Conservation (phyloP, 2,113 vertebrate genomes). For the Hippocampus guttulatus region DNA sequence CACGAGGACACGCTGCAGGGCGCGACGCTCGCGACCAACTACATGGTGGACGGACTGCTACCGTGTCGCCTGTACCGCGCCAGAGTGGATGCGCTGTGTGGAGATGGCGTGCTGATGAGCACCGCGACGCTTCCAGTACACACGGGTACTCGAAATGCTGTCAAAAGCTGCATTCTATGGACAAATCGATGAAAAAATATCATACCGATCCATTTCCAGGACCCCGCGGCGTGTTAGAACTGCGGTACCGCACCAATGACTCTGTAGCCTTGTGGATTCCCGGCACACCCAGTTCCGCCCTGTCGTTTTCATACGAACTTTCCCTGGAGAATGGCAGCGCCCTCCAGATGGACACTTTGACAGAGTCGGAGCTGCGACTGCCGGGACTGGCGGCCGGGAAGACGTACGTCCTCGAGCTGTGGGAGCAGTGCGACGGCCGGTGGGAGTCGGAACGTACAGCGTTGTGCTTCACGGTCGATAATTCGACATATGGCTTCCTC, state of each 20-base stretch:
- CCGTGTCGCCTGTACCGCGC: constrained; percentile 47
- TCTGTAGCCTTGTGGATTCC: constrained; percentile 46
- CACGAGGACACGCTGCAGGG: constrained; percentile 50
- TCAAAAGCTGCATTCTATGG: background rate
- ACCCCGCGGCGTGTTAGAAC: constrained; percentile 44
- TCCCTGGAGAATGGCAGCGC: constrained; percentile 29
- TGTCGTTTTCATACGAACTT: constrained; percentile 49
- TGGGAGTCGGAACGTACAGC: constrained; percentile 17
- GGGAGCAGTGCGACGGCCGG: constrained; percentile 52
- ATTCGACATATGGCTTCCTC: background rate
- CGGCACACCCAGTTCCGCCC: background rate
- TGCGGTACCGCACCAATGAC: constrained; percentile 46
- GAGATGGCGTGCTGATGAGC: constrained; percentile 54
- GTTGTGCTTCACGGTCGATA: constrained; percentile 29
- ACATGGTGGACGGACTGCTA: constrained; percentile 49
- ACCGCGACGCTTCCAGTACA: constrained; percentile 19
- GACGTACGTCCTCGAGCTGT: constrained; percentile 54
- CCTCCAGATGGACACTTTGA: constrained; percentile 23
- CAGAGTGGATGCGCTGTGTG: constrained; percentile 64
- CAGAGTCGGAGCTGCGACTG: constrained; percentile 29
- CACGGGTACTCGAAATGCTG: constrained; percentile 45
- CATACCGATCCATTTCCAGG: constrained; percentile 30
- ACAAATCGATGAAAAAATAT: background rate
- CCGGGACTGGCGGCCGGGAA: constrained; percentile 23
- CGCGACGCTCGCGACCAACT: constrained; percentile 42